A percentile compares a stretch with the other conserved stretches of the same genome.
Evolutionary conservation across 2,797 vertebrate genomes (phyloP).

Genomic region (Microchirus variegatus): DNA sequence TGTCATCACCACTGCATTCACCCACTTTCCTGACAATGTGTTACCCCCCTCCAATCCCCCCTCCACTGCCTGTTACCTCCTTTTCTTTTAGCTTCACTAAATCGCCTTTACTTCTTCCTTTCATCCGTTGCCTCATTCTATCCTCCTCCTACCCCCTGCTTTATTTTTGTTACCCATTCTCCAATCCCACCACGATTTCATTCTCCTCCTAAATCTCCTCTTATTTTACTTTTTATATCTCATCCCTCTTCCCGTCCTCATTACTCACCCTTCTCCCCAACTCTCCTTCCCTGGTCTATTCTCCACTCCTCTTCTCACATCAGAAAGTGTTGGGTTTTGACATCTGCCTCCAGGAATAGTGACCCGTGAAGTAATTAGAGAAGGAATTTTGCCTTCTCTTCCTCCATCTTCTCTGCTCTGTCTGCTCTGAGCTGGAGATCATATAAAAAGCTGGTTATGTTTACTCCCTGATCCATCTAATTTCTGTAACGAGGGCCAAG

Average conservation of each 20-base stretch:
- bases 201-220: slow-evolving; percentile 36
- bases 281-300: slow-evolving; percentile 28
- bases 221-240: slow-evolving; percentile 29
- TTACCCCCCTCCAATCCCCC: slow-evolving; percentile 47
- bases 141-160: slow-evolving; percentile 50
- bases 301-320: slow-evolving; percentile 69
- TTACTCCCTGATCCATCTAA: slow-evolving; percentile 96
- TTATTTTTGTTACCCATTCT: slow-evolving; percentile 54
- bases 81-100: slow-evolving; percentile 24
- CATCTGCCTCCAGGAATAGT: slow-evolving; percentile 86
- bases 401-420: slow-evolving; percentile 64
- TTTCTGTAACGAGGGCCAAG: slow-evolving; percentile 91
- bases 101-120: slow-evolving; percentile 44
- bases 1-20: slow-evolving; percentile 63
- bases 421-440: slow-evolving; percentile 77
- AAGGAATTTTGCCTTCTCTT: slow-evolving; percentile 86
- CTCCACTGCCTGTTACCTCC: slow-evolving; percentile 17
- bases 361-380: slow-evolving; percentile 95
- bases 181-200: slow-evolving; percentile 28
- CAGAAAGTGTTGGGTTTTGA: slow-evolving; percentile 88
- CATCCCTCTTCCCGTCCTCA: slow-evolving; percentile 55
- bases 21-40: slow-evolving; percentile 59
- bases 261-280: slow-evolving; percentile 52
- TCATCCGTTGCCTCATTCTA: slow-evolving; percentile 39
- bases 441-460: slow-evolving; percentile 93